phyloP scores from a whole-genome alignment of 1,140 invertebrate genomes.

The Apolygus lucorum region DNA sequence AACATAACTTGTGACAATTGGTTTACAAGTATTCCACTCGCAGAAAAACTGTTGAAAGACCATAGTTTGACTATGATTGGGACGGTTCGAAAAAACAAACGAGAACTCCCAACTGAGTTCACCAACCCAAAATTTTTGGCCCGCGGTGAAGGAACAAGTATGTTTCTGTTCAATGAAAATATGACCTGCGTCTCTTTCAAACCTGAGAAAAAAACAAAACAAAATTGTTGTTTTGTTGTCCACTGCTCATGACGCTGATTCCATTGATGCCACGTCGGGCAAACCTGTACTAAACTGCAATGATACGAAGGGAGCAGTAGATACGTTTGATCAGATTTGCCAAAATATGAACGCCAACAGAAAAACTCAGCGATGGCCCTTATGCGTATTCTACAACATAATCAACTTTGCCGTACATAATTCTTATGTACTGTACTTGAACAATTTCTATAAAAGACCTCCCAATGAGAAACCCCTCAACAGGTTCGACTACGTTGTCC shows the following conservation, averaged over 20 bases:
- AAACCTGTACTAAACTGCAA: constrained; percentile 38
- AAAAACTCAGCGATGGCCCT: constrained; percentile 11
- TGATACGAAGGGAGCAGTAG: constrained; percentile 38
- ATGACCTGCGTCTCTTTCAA: constrained; percentile 30
- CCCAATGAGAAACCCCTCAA: constrained; percentile 1
- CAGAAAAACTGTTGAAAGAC: constrained; percentile 28
- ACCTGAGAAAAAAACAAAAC: constrained; percentile 30
- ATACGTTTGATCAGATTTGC: constrained; percentile 37
- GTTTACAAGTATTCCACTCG: constrained; percentile 34
- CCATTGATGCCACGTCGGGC: constrained; percentile 21
- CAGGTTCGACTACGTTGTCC: neutral
- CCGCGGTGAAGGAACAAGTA: constrained; percentile 4
- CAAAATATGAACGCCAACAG: constrained; percentile 3
- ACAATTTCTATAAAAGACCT: constrained; percentile 2
- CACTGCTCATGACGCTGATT: constrained; percentile 26
- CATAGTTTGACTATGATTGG: constrained; percentile 33
- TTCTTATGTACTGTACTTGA: constrained; percentile 1
- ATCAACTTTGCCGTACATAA: constrained; percentile 22
- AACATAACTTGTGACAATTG: constrained; percentile 38
- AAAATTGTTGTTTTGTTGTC: constrained; percentile 27
- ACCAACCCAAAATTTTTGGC: constrained; percentile 23
- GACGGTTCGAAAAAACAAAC: constrained; percentile 36
- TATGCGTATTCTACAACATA: constrained; percentile 25
- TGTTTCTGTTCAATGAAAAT: constrained; percentile 29
- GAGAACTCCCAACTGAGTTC: constrained; percentile 28